Percentiles rank a stretch among this genome's conserved stretches.
Evolutionary conservation across 2,888 invertebrate genomes (phyloP).

Genomic region (Eurytoma adleriae): DNA sequence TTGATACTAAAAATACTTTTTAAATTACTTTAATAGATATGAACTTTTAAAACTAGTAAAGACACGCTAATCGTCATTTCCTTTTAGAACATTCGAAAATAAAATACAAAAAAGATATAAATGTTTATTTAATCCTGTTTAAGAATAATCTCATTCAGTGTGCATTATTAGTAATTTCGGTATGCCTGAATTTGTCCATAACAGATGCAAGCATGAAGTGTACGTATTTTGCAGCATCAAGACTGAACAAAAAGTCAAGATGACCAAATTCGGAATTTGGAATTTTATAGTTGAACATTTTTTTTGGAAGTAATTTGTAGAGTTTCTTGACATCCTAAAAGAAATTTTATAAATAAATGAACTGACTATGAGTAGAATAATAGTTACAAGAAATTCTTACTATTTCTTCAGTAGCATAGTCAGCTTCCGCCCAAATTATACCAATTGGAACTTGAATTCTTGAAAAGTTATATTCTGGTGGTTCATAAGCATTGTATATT

Average conservation of each 20-base stretch:
- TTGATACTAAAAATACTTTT: no score
- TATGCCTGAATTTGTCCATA: background rate
- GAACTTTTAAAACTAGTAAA: no score
- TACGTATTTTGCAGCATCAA: slow-evolving; percentile 6
- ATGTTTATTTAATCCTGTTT: no score
- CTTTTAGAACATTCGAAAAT: no score
- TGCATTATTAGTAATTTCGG: background rate
- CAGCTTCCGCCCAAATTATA: slow-evolving; percentile 83
- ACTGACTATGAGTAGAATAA: no score
- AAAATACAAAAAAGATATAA: no score
- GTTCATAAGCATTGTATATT: slow-evolving; percentile 79
- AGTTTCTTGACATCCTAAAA: background rate
- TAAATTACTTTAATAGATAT: no score
- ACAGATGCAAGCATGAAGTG: background rate
- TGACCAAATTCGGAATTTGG: slow-evolving; percentile 7
- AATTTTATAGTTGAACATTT: background rate
- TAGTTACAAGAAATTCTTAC: slow-evolving; percentile 66
- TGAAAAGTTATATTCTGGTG: slow-evolving; percentile 82
- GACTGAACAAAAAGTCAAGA: slow-evolving; percentile 16
- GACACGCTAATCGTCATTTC: no score
- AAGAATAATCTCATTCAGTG: no score
- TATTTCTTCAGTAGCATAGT: slow-evolving; percentile 82
- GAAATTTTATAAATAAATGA: background rate
- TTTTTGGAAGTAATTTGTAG: background rate
- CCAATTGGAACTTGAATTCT: slow-evolving; percentile 82